Percentiles rank a stretch among this genome's conserved stretches.
Evolutionary conservation across 1,140 invertebrate species (phyloP).

Genomic region (Branchinecta lynchi): DNA sequence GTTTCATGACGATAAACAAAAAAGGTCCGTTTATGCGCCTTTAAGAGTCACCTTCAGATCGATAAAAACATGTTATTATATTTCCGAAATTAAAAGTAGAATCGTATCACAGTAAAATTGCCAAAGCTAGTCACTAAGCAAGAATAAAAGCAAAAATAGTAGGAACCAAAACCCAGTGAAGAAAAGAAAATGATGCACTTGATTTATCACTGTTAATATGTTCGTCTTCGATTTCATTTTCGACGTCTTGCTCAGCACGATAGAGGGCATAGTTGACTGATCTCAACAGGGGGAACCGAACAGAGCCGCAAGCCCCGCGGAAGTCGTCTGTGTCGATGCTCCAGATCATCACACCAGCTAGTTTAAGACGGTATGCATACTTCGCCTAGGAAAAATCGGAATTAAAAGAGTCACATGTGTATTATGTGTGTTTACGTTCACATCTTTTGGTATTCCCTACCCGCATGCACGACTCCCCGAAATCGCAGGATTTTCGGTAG

Average conservation of each 20-base stretch:
- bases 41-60: too few species aligned
- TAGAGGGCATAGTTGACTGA: conserved; percentile 36
- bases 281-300: conserved; percentile 40
- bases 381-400: conserved; percentile 20
- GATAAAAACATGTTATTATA: too few species aligned
- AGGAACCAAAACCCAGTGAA: neutral
- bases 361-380: conserved; percentile 29
- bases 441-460: too few species aligned
- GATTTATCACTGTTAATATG: neutral
- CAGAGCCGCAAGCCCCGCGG: conserved; percentile 31
- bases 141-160: neutral
- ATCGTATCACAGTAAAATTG: too few species aligned
- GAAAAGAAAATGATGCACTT: neutral
- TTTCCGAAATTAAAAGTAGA: too few species aligned
- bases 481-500: too few species aligned
- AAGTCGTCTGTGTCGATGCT: conserved; percentile 37
- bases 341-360: conserved; percentile 42
- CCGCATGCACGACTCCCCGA: too few species aligned
- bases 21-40: too few species aligned
- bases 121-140: neutral
- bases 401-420: too few species aligned
- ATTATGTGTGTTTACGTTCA: too few species aligned
- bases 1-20: too few species aligned
- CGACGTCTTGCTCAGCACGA: neutral
- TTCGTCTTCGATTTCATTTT: conserved; percentile 16